A percentile compares a stretch with the other conserved stretches of the same genome.
Evolutionary conservation across 2,113 vertebrate genomes (phyloP).

Genomic region (Poecile atricapillus): DNA sequence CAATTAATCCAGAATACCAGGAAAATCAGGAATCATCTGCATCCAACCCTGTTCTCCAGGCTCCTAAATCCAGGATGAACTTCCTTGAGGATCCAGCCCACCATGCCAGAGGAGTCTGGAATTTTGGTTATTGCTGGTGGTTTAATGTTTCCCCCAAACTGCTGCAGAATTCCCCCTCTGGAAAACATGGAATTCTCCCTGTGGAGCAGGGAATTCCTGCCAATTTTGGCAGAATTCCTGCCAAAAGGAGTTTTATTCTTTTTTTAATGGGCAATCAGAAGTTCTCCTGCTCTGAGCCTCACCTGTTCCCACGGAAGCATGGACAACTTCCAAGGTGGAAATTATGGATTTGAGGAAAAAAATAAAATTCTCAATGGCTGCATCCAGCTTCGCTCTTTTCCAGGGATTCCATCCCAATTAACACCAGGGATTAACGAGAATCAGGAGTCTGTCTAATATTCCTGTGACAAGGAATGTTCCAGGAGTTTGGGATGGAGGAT

Average conservation of each 20-base stretch:
- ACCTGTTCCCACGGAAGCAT: neutral
- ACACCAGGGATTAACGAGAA: neutral
- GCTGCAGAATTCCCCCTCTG: neutral
- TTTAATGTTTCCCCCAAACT: neutral
- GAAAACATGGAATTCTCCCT: neutral
- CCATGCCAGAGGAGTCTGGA: neutral
- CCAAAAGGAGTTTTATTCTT: neutral
- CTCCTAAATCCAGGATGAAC: neutral
- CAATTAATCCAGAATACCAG: fast-evolving
- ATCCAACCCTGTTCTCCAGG: neutral
- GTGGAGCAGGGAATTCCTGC: neutral
- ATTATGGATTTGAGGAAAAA: neutral
- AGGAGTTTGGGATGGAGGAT: neutral
- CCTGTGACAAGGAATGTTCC: neutral
- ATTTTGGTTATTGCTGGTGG: neutral
- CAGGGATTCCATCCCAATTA: neutral
- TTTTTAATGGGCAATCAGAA: neutral
- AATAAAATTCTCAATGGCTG: neutral
- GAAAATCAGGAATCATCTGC: neutral
- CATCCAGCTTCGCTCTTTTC: neutral
- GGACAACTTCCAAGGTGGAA: neutral
- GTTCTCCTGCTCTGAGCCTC: neutral
- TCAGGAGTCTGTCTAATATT: neutral
- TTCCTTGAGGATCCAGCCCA: neutral
- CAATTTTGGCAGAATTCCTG: too few relatives aligned